phyloP scores from a whole-genome alignment of 2,888 invertebrate species.

The Chironomus riparius region DNA sequence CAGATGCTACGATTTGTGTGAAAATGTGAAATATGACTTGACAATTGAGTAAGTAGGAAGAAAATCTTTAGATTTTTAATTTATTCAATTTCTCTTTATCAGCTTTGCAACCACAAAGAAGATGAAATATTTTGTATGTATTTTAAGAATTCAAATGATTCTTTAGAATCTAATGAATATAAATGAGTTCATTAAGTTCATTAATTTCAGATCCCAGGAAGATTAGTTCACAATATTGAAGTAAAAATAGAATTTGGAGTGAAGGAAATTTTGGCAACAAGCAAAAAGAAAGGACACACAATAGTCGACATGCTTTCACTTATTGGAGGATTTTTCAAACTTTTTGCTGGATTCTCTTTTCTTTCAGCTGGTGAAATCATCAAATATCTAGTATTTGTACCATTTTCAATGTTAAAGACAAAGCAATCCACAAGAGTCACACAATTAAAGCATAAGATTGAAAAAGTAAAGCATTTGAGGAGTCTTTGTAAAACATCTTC shows the following conservation, averaged over 20 bases:
- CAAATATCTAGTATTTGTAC: neutral
- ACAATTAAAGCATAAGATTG: too few relatives aligned
- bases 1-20: neutral
- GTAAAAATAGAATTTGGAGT: neutral
- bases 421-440: too few relatives aligned
- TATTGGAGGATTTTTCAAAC: neutral
- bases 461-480: too few relatives aligned
- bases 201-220: neutral
- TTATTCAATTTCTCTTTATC: too few relatives aligned
- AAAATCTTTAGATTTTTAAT: too few relatives aligned
- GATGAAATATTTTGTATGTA: too few relatives aligned
- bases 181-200: too few relatives aligned
- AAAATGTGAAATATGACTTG: neutral
- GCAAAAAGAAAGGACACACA: neutral
- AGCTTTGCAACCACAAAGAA: too few relatives aligned
- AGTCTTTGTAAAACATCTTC: too few relatives aligned
- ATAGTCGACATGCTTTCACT: neutral
- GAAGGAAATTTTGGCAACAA: neutral
- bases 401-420: neutral
- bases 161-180: too few relatives aligned
- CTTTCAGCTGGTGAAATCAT: neutral
- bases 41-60: too few relatives aligned
- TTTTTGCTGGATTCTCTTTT: neutral
- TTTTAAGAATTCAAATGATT: too few relatives aligned
- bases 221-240: neutral